Conservation (phyloP, 1,140 invertebrate species). For the Drosophila lowei region DNA sequence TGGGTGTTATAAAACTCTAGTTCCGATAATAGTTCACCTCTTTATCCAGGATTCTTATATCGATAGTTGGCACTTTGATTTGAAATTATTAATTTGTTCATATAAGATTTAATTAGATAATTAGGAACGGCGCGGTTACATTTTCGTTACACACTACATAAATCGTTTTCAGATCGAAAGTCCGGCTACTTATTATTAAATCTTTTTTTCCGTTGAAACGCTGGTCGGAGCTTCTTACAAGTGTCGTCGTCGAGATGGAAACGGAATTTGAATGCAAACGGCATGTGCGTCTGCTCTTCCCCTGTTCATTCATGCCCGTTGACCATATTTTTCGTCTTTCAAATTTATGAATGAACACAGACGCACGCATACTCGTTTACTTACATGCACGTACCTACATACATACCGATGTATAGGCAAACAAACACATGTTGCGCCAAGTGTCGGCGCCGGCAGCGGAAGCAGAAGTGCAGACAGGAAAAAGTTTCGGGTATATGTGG, state of each 20-base stretch:
- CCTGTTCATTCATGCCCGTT: slow-evolving; percentile 7
- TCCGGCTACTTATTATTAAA: too few species aligned
- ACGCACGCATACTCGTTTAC: slow-evolving; percentile 15
- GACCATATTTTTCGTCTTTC: slow-evolving; percentile 1
- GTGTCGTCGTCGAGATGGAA: slow-evolving; percentile 21
- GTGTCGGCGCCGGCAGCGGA: slow-evolving; percentile 54
- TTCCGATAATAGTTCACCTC: too few species aligned
- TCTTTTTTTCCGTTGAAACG: not conserved
- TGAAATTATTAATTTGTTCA: too few species aligned
- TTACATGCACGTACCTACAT: slow-evolving; percentile 21
- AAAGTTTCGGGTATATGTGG: slow-evolving; percentile 46
- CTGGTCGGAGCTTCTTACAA: slow-evolving; percentile 9
- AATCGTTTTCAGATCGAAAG: not conserved
- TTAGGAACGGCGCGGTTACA: too few species aligned
- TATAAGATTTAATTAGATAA: too few species aligned
- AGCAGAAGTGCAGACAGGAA: slow-evolving; percentile 53
- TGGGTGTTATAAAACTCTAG: too few species aligned
- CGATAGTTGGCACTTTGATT: too few species aligned
- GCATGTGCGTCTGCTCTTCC: slow-evolving; percentile 29
- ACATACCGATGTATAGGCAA: not conserved
- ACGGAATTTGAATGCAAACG: slow-evolving; percentile 34
- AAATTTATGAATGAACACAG: slow-evolving; percentile 49
- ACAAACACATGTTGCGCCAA: slow-evolving; percentile 67
- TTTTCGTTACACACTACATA: too few species aligned
- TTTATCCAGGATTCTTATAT: too few species aligned